These are phyloP conservation scores for Trachymyrmex septentrionalis DNA, from an alignment of 1,140 invertebrate species.

Conservation along the genomic window DNA sequence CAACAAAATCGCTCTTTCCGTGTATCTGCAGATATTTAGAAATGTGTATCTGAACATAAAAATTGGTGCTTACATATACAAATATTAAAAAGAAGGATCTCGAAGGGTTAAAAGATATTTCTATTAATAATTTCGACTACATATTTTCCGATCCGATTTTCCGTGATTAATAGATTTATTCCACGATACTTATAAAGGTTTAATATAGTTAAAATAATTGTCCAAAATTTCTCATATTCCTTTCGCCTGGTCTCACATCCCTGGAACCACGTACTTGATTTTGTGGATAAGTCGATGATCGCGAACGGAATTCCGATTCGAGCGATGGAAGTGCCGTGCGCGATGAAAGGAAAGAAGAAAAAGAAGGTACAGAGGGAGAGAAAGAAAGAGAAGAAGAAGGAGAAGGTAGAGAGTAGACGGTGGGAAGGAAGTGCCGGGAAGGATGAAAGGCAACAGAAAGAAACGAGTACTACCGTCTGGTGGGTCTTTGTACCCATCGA, in stretches of 20 bases:
- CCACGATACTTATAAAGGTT: neutral
- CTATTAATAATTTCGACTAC: neutral
- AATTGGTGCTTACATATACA: neutral
- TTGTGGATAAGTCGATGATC: slow-evolving; percentile 53
- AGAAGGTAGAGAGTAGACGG: slow-evolving; percentile 68
- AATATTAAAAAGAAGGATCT: neutral
- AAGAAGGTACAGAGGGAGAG: slow-evolving; percentile 2
- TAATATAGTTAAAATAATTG: neutral
- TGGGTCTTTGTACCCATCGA: slow-evolving; percentile 74
- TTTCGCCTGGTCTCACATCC: neutral
- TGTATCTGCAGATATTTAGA: slow-evolving; percentile 1
- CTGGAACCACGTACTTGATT: neutral
- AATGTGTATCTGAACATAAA: neutral
- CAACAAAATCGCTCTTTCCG: no score
- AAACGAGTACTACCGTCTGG: slow-evolving; percentile 77
- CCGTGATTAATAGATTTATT: neutral
- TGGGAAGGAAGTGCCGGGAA: slow-evolving; percentile 76
- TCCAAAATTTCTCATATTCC: neutral
- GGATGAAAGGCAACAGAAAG: slow-evolving; percentile 77
- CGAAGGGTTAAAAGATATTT: neutral
- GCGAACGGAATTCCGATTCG: slow-evolving; percentile 51
- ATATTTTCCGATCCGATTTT: neutral
- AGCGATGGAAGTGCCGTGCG: slow-evolving; percentile 33
- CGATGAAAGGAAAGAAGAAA: slow-evolving; percentile 50
- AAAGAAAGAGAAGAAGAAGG: slow-evolving; percentile 27